Conservation (phyloP, 2,888 invertebrate species). For the Drosophila meridionalis region DNA sequence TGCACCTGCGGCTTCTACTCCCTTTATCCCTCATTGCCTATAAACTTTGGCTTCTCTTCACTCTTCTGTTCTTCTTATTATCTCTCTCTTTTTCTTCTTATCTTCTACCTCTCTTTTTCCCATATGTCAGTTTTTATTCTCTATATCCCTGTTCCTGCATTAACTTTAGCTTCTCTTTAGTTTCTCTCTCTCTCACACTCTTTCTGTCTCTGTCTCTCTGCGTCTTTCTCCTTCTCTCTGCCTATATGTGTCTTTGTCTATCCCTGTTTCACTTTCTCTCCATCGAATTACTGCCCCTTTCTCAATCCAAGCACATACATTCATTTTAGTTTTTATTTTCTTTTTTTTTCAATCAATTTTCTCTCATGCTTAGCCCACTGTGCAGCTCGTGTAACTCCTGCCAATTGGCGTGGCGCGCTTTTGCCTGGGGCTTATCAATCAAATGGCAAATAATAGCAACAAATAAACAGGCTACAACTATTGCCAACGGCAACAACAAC, state of each 20-base stretch:
- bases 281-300: no score
- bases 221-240: neutral
- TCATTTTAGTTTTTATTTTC: neutral
- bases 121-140: neutral
- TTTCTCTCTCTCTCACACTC: neutral
- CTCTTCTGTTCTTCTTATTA: no score
- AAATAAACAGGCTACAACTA: constrained; percentile 64
- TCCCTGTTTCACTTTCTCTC: neutral
- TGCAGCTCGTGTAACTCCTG: constrained; percentile 9
- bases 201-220: neutral
- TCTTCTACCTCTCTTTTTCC: no score
- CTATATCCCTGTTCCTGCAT: neutral
- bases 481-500: constrained; percentile 3
- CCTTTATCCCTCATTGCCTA: neutral
- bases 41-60: no score
- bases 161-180: no score
- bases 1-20: neutral
- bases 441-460: constrained; percentile 58
- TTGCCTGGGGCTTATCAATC: constrained; percentile 61
- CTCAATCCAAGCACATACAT: no score
- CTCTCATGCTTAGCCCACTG: neutral
- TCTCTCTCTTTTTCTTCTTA: no score
- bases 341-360: neutral
- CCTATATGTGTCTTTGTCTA: no score
- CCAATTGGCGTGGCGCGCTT: constrained; percentile 15